Percentiles rank a stretch among this genome's conserved stretches.
Conservation (phyloP, 2,113 vertebrate species). For the Brachirus orientalis region DNA sequence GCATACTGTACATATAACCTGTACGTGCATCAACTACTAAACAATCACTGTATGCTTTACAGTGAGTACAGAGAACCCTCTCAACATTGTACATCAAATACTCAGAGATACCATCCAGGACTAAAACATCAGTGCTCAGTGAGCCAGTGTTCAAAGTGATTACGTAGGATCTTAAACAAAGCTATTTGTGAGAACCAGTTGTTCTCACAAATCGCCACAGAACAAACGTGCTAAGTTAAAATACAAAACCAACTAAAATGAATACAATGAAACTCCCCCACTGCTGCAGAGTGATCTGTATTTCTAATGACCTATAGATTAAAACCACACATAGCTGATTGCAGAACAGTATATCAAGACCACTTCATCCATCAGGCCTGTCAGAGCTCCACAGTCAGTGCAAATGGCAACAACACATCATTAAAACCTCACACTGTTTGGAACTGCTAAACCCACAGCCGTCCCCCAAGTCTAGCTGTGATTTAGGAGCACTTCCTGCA, state of each 20-base stretch:
- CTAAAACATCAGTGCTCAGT: not conserved
- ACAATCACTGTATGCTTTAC: slow-evolving; percentile 21
- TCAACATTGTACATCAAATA: not conserved
- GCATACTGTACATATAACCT: slow-evolving; percentile 15
- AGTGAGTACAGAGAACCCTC: slow-evolving; percentile 4
- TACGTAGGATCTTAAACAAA: not conserved
- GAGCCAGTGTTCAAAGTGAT: slow-evolving; percentile 6
- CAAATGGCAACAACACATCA: slow-evolving; percentile 71
- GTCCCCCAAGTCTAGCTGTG: slow-evolving; percentile 50
- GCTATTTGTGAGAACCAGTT: not conserved
- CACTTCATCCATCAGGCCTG: slow-evolving; percentile 78
- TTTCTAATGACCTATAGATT: slow-evolving; percentile 90
- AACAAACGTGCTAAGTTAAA: too few relatives aligned
- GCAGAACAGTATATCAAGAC: slow-evolving; percentile 71
- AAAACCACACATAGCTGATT: slow-evolving; percentile 76
- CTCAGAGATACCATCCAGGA: too few relatives aligned
- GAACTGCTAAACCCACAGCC: slow-evolving; percentile 46
- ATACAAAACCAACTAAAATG: slow-evolving; percentile 6
- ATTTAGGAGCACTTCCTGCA: slow-evolving; percentile 72
- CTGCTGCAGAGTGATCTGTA: slow-evolving; percentile 84
- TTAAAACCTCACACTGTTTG: slow-evolving; percentile 75
- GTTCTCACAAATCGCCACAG: too few relatives aligned
- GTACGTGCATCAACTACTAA: slow-evolving; percentile 16
- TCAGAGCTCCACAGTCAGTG: slow-evolving; percentile 53
- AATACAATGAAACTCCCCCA: slow-evolving; percentile 70